Evolutionary conservation across 2,797 vertebrate genomes (phyloP).

Genomic region (Delichon dasypus): DNA sequence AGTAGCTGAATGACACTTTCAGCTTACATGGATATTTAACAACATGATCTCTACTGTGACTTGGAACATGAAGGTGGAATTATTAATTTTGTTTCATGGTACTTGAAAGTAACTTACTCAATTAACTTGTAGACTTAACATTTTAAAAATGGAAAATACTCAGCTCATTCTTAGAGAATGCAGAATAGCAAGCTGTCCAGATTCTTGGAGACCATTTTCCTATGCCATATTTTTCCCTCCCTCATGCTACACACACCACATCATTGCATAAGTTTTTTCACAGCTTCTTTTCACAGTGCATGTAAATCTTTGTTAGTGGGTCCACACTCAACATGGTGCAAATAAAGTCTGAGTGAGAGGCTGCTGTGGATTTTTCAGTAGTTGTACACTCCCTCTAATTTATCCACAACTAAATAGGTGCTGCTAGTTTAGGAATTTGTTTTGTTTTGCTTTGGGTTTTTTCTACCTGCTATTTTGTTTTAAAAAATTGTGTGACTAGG

Average conservation of each 20-base stretch:
- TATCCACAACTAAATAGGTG: neutral
- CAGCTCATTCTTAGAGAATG: slow-evolving; percentile 26
- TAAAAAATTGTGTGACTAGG: neutral
- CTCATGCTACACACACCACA: neutral
- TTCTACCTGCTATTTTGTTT: neutral
- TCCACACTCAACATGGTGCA: neutral
- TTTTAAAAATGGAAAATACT: slow-evolving; percentile 43
- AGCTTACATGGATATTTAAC: neutral
- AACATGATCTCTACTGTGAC: neutral
- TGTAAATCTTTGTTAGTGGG: neutral
- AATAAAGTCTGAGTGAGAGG: neutral
- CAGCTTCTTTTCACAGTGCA: neutral
- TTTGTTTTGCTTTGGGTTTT: neutral
- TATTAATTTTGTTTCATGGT: slow-evolving; percentile 26
- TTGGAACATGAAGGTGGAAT: slow-evolving; percentile 24
- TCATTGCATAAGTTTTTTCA: neutral
- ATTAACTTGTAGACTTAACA: slow-evolving; percentile 17
- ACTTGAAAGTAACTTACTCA: slow-evolving; percentile 10
- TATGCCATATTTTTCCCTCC: slow-evolving; percentile 4
- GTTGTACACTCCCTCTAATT: neutral
- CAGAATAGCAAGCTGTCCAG: neutral
- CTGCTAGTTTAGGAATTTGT: neutral
- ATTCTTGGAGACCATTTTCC: slow-evolving; percentile 15
- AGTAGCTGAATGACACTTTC: neutral
- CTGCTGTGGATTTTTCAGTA: neutral